Conservation (phyloP, 2,797 vertebrate species). For the Myotis vivesi region DNA sequence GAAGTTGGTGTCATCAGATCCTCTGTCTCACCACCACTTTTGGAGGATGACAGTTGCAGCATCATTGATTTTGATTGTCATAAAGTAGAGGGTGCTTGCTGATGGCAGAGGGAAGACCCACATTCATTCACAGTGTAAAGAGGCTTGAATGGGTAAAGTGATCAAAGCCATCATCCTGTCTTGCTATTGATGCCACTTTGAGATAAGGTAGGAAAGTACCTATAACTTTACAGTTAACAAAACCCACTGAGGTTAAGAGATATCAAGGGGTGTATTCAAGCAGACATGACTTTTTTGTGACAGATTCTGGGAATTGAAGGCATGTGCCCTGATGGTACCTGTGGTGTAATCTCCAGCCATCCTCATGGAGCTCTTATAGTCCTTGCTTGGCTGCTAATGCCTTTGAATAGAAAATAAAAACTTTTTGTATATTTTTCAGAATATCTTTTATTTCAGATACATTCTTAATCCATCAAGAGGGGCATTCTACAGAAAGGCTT, state of each 20-base stretch:
- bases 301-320: not conserved
- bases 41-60: not conserved
- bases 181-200: not conserved
- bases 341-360: not conserved
- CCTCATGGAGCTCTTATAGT: not conserved
- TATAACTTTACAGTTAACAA: not conserved
- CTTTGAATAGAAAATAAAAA: constrained; percentile 40
- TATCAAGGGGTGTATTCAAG: not conserved
- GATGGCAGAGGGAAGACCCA: not conserved
- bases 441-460: constrained; percentile 38
- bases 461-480: constrained; percentile 65
- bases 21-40: not conserved
- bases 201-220: not conserved
- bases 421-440: constrained; percentile 22
- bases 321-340: not conserved
- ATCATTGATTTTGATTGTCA: not conserved
- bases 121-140: not conserved
- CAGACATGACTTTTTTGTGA: not conserved
- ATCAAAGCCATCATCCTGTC: not conserved
- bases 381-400: not conserved
- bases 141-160: not conserved
- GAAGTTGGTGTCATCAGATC: not conserved
- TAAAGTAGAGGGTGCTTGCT: not conserved
- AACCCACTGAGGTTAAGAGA: not conserved
- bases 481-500: constrained; percentile 68